Conservation (phyloP, 2,888 invertebrate genomes). For the Gastrophysa polygoni region DNA sequence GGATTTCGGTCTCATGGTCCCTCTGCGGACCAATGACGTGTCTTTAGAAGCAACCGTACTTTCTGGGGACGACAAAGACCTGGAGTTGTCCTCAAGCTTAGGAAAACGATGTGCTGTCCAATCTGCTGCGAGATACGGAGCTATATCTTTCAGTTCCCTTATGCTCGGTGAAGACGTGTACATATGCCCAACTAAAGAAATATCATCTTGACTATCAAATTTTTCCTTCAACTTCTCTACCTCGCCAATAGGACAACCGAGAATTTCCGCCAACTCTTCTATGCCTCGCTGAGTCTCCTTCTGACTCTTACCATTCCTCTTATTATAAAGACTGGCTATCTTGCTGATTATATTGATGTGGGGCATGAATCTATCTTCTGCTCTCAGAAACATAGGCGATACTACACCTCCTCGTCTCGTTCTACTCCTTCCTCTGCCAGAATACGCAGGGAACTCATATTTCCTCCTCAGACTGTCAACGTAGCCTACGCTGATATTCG, state of each 20-base stretch:
- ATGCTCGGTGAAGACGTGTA: slow-evolving; percentile 83
- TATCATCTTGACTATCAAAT: slow-evolving; percentile 66
- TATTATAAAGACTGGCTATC: slow-evolving; percentile 65
- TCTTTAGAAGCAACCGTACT: slow-evolving; percentile 46
- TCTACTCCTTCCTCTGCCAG: slow-evolving; percentile 60
- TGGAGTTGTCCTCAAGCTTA: slow-evolving; percentile 70
- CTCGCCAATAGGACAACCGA: slow-evolving; percentile 65
- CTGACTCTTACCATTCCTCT: slow-evolving; percentile 47
- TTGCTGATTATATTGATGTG: slow-evolving; percentile 91
- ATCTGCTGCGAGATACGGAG: slow-evolving; percentile 76
- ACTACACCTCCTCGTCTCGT: slow-evolving; percentile 59
- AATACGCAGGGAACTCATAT: slow-evolving; percentile 62
- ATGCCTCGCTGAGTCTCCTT: slow-evolving; percentile 43
- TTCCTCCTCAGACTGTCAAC: slow-evolving; percentile 67
- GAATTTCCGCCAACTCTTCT: slow-evolving; percentile 53
- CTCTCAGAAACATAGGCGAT: slow-evolving; percentile 70
- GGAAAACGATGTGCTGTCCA: slow-evolving; percentile 85
- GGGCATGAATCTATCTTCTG: slow-evolving; percentile 81
- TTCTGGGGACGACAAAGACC: slow-evolving; percentile 65
- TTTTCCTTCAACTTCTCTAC: slow-evolving; percentile 75
- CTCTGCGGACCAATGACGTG: slow-evolving; percentile 57
- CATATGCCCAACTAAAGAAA: slow-evolving; percentile 75
- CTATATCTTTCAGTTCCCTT: slow-evolving; percentile 76
- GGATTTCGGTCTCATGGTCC: slow-evolving; percentile 55
- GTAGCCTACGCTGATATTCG: slow-evolving; percentile 60